Base-by-base conservation (phyloP, 2,113 vertebrate species). In the Choloepus hoffmanni region DNA sequence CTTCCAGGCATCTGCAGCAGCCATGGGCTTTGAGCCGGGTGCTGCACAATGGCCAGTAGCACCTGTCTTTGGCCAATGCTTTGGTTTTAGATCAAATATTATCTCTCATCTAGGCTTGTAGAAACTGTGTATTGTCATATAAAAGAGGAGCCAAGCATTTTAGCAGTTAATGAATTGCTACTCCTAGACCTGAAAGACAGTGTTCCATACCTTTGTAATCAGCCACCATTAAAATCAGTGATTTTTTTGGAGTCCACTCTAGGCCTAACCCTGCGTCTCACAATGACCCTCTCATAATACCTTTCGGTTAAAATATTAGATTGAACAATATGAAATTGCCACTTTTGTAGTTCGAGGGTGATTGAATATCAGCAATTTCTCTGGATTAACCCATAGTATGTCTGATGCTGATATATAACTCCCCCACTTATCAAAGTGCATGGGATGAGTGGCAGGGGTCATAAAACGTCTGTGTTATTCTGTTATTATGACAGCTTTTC, bases 301-400 rank as follows among this genome's bases (percentile, higher is more conserved):
- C 43, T 91, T 85, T 89, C 26, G 15, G 45, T 76, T 78, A 60
- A 89, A 60, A 83, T 79, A 81, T 70, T 70, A 78, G 76, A 28
- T 63, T 81, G 55, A 55, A 60, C 16, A 50, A 63, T 40, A 48
- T 26, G 3, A 87, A 87, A 79, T 18, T 60, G 18, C 36, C 70
- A 58, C 78, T 30, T 94, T 72, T 21, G 7, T 55, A 67, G 33
- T 21, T 89, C 24, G 76, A 26, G 45, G 87, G n/a, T 88, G 43
- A 24, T 79, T 76, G 45, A 70, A 4, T 58, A 48, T 40, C 24
- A 76, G 48, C 53, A 87, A 10, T 33, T 90, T 89, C 67, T 55
- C 36, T 84, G 58, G 74, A 77, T 95, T 84, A 90, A 89, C 28
- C 68, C 76, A 11, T 36, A 48, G 30, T 60, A 36, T 84, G 30